phyloP scores from a whole-genome alignment of 2,888 invertebrate genomes.

The Automeris io region DNA sequence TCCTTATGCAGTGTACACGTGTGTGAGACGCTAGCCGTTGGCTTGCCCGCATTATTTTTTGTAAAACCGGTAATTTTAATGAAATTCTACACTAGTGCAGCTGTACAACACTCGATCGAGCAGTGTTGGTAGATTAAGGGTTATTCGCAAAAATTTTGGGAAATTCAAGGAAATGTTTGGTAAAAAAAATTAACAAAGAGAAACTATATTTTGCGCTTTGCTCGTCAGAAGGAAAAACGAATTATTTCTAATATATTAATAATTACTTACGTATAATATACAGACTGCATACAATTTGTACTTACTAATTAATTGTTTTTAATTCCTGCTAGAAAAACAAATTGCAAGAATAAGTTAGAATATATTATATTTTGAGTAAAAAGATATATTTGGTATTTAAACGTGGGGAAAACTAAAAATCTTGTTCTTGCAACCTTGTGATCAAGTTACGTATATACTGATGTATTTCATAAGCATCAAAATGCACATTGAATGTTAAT shows the following conservation, averaged over 20 bases:
- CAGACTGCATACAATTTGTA: too few species aligned
- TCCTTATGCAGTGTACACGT: constrained; percentile 64
- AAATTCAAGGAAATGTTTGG: too few species aligned
- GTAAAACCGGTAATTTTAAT: constrained; percentile 67
- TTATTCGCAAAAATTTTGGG: constrained; percentile 52
- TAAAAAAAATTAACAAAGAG: too few species aligned
- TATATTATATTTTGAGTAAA: too few species aligned
- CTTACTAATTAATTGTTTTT: too few species aligned
- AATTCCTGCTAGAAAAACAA: too few species aligned
- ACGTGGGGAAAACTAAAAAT: background rate
- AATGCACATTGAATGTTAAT: constrained; percentile 3
- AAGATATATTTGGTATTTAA: background rate
- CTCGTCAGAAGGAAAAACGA: too few species aligned
- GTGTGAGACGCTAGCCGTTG: constrained; percentile 51
- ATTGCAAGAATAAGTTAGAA: too few species aligned
- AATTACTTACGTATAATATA: too few species aligned
- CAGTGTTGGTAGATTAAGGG: too few species aligned
- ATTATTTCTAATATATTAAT: too few species aligned
- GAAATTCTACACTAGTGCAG: constrained; percentile 67
- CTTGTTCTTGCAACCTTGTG: background rate
- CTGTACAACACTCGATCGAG: constrained; percentile 60
- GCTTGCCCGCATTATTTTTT: constrained; percentile 65
- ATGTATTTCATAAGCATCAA: constrained; percentile 3
- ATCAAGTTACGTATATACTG: background rate
- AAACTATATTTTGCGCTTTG: too few species aligned